Evolutionary conservation across 2,888 invertebrate species (phyloP), one percentile per base, ranked within the genome.

Genomic region (Ligdia adustata): DNA sequence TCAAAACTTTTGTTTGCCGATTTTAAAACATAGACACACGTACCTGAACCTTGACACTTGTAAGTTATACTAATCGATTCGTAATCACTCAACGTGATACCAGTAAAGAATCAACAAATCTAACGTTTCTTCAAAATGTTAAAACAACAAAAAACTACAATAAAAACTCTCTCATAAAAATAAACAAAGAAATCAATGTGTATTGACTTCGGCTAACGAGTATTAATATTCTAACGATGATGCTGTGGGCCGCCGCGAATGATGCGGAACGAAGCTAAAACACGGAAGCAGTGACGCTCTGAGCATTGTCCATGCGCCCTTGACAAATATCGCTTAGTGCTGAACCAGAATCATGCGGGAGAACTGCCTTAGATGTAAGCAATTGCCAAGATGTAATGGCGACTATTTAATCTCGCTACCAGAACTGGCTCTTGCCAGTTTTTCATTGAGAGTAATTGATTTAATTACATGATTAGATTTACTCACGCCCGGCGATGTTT

Each of bases 221-320:
- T 76, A 86, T 88, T 87, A 85, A 83, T 84, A 87, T 89, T 87
- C 88, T 70, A 77, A 69, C 67, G 70, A 72, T 72, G 85, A 70
- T 69, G 66, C 63, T 65, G 58, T 67, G 72, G 72, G 66, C 63
- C 62, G 60, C 69, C 62, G 60, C 69, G 73, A 71, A 76, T 74
- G 70, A 80, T 73, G 73, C 76, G 80, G 83, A 79, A 82, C 72
- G 68, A 70, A 73, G 82, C 80, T 81, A 80, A 79, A 79, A 85
- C 82, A 77, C 81, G 89, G 89, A 89, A 89, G 85, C 75, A 59
- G 62, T 57, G 69, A 72, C 67, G 67, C 52, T 69, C 60, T 64
- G 58, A 64, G 71, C 72, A 79, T 83, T 87, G 84, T 87, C 82
- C 79, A 64, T 63, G 58, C 66, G 81, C 80, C 88, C 86, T 88